phyloP scores from a whole-genome alignment of 2,888 invertebrate genomes.

The Eilema depressum region DNA sequence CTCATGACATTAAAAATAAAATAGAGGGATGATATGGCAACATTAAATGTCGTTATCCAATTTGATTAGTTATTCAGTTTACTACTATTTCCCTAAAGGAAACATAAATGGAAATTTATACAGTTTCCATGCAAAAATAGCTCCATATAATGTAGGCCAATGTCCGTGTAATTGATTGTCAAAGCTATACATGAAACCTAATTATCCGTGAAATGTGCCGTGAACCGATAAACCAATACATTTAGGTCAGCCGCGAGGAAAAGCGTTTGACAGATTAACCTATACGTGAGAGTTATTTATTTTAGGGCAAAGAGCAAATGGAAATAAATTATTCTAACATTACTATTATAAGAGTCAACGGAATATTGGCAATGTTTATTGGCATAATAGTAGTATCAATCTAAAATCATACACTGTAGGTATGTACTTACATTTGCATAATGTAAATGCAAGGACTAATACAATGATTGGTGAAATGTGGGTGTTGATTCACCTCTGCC shows the following conservation, averaged over 20 bases:
- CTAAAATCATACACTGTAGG: too few relatives aligned
- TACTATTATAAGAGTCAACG: too few relatives aligned
- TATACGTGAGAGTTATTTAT: neutral
- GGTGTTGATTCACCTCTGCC: too few relatives aligned
- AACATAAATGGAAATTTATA: neutral
- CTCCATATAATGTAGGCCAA: neutral
- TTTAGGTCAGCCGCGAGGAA: conserved; percentile 15
- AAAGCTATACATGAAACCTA: conserved; percentile 16
- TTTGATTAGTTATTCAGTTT: too few relatives aligned
- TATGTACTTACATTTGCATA: too few relatives aligned
- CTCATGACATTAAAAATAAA: too few relatives aligned
- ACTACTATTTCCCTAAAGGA: neutral
- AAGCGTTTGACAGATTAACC: conserved; percentile 2
- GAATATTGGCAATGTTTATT: too few relatives aligned
- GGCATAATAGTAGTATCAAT: too few relatives aligned
- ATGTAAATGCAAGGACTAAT: too few relatives aligned
- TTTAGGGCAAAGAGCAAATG: neutral
- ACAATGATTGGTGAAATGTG: too few relatives aligned
- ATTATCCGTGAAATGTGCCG: conserved; percentile 14
- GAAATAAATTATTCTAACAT: neutral
- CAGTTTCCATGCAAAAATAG: neutral
- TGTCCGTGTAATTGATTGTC: conserved; percentile 6
- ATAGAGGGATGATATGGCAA: too few relatives aligned
- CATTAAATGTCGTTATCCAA: too few relatives aligned
- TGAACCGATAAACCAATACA: conserved; percentile 10